Percentiles rank a stretch among this genome's conserved stretches.
Conservation (phyloP, 2,113 vertebrate species). For the Semnornis frantzii region DNA sequence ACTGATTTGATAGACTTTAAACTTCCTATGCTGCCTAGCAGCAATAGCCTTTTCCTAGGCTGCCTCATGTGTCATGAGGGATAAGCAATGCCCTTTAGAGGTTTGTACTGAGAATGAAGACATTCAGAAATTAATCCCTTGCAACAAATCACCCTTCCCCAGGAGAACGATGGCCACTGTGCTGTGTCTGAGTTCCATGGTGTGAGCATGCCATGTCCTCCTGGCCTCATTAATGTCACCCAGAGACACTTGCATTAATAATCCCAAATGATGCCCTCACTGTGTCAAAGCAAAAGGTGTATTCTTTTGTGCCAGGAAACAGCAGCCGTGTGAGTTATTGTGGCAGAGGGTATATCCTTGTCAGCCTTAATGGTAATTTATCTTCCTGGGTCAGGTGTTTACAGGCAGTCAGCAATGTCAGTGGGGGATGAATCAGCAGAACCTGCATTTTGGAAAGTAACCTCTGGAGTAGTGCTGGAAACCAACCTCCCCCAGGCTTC, state of each 20-base stretch:
- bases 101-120: conserved; percentile 1
- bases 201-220: background rate
- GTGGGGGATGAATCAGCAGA: conserved; percentile 57
- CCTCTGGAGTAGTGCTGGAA: background rate
- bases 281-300: conserved; percentile 27
- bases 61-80: background rate
- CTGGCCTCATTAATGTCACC: background rate
- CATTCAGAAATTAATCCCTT: background rate
- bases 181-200: background rate
- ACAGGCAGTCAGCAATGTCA: conserved; percentile 32
- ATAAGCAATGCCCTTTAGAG: background rate
- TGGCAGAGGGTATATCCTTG: conserved; percentile 41
- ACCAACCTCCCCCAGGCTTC: background rate
- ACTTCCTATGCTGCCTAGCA: background rate
- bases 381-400: conserved; percentile 27
- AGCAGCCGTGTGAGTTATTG: conserved; percentile 10
- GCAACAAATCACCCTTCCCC: background rate
- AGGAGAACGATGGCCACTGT: background rate
- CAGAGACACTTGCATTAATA: background rate
- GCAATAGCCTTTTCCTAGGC: background rate
- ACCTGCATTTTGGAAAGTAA: conserved; percentile 20
- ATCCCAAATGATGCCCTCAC: background rate
- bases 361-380: conserved; percentile 46
- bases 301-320: conserved; percentile 12
- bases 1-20: background rate